phyloP scores from a whole-genome alignment of 1,140 invertebrate genomes.

The Subanguina moxae region DNA sequence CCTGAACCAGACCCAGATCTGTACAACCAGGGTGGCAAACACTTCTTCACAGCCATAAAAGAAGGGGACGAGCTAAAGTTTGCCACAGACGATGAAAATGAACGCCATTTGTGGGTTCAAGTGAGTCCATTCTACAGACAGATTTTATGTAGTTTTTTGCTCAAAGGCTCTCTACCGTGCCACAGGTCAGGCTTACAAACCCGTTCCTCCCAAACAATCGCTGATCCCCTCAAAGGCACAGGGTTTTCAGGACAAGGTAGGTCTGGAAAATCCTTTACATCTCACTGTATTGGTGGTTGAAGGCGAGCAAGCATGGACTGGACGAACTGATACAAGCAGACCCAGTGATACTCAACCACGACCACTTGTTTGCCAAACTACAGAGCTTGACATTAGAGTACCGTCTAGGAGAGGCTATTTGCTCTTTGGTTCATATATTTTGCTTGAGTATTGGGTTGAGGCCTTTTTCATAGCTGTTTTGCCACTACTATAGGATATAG shows the following conservation, averaged over 20 bases:
- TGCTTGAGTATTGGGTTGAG: background rate
- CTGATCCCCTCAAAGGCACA: conserved; percentile 50
- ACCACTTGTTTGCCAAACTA: conserved; percentile 80
- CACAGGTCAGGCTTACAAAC: conserved; percentile 96
- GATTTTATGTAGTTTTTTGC: background rate
- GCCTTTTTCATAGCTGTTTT: background rate
- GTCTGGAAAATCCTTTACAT: conserved; percentile 65
- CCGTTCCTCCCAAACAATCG: conserved; percentile 75
- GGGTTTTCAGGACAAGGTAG: conserved; percentile 69
- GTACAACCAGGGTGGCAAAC: conserved; percentile 78
- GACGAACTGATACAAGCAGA: conserved; percentile 92
- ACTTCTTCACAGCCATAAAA: conserved; percentile 78
- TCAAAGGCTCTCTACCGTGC: conserved; percentile 84
- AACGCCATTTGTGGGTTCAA: conserved; percentile 91
- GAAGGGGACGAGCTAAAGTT: conserved; percentile 94
- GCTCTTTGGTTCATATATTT: conserved; percentile 74
- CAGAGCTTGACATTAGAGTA: conserved; percentile 90
- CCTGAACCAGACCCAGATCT: conserved; percentile 73
- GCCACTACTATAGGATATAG: too few relatives aligned
- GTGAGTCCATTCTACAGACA: conserved; percentile 2
- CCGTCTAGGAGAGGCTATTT: conserved; percentile 90
- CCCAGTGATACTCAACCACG: conserved; percentile 92
- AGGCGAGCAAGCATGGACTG: conserved; percentile 92
- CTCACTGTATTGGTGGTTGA: too few relatives aligned
- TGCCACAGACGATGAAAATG: conserved; percentile 95